These are phyloP conservation scores for Chaetodon auriga DNA, from an alignment of 2,113 vertebrate genomes.

Conservation along the genomic window DNA sequence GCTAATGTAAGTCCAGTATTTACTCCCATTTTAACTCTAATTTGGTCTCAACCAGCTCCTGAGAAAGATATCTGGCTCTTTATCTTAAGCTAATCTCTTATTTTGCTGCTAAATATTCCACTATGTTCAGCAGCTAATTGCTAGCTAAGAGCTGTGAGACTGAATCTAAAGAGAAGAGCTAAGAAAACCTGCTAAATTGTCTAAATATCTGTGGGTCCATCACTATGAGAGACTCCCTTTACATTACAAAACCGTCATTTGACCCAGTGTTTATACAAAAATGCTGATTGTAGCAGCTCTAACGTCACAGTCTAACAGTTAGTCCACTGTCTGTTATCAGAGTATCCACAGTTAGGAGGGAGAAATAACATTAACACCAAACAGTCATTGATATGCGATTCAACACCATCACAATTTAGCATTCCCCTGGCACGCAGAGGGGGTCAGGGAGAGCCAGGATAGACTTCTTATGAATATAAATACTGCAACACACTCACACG, in stretches of 20 bases:
- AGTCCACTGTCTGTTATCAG: constrained; percentile 19
- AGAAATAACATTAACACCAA: constrained; percentile 46
- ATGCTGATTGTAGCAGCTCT: background rate
- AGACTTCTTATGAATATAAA: constrained; percentile 71
- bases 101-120: background rate
- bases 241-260: background rate
- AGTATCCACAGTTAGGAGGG: constrained; percentile 1
- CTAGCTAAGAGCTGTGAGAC: background rate
- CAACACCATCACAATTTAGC: constrained; percentile 60
- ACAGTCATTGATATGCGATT: constrained; percentile 71
- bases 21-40: background rate
- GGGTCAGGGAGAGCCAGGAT: constrained; percentile 61
- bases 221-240: background rate
- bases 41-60: background rate
- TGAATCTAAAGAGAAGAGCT: background rate
- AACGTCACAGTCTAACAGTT: constrained; percentile 23
- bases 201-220: background rate
- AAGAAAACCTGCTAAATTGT: background rate
- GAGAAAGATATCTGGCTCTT: background rate
- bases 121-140: background rate
- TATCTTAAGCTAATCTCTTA: background rate
- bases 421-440: constrained; percentile 54
- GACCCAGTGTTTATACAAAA: background rate
- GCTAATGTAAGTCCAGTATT: background rate
- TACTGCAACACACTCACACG: constrained; percentile 28